phyloP scores from a whole-genome alignment of 2,888 invertebrate genomes.

The Blera fallax region DNA sequence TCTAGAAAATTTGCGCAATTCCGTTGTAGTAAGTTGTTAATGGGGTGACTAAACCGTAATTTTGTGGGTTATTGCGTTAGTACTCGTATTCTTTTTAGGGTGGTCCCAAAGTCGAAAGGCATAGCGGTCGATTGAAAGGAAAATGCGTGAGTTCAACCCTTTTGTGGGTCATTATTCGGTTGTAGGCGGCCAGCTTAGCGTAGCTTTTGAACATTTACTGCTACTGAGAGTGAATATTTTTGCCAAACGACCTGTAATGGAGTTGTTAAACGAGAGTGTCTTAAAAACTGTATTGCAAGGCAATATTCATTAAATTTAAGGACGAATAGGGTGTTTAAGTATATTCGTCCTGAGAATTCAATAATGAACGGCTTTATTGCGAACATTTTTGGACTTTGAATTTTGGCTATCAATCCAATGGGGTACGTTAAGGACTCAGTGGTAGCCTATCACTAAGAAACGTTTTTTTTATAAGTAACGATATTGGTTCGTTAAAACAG shows the following conservation, averaged over 20 bases:
- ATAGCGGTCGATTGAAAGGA: constrained; percentile 22
- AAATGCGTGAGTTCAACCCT: constrained; percentile 27
- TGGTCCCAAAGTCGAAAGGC: neutral
- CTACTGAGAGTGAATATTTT: neutral
- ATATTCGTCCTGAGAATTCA: constrained; percentile 1
- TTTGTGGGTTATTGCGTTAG: constrained; percentile 33
- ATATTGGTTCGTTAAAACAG: no score
- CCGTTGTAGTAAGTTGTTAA: constrained; percentile 53
- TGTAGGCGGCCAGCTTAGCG: neutral
- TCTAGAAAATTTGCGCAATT: constrained; percentile 42
- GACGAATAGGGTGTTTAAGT: neutral
- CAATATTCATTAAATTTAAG: constrained; percentile 35
- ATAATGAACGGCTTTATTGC: neutral
- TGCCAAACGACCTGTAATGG: constrained; percentile 6
- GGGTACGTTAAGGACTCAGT: no score
- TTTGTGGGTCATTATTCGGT: constrained; percentile 15
- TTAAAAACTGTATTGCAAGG: constrained; percentile 29
- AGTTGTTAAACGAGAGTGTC: neutral
- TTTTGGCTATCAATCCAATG: neutral
- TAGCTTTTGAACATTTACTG: constrained; percentile 17
- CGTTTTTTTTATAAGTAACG: no score
- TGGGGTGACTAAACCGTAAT: constrained; percentile 43
- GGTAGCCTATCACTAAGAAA: no score
- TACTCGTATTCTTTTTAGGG: neutral
- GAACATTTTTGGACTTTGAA: neutral